Evolutionary conservation across 2,113 vertebrate species (phyloP).

Genomic region (Heterocephalus glaber): DNA sequence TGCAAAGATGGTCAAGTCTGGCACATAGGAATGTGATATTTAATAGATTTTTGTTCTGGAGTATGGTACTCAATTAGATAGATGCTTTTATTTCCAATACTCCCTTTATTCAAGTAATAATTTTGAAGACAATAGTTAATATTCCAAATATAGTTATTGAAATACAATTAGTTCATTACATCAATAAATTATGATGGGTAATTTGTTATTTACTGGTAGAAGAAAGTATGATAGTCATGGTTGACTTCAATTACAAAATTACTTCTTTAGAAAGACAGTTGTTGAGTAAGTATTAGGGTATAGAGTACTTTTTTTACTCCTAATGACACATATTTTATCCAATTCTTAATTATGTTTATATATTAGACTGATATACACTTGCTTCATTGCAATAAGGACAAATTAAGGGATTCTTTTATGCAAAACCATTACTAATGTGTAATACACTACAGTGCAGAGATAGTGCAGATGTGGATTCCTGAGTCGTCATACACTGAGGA

Average conservation of each 20-base stretch:
- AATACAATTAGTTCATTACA: not conserved
- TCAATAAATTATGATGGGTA: not conserved
- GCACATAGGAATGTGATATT: not conserved
- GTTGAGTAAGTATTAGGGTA: not conserved
- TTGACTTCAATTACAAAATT: constrained; percentile 5
- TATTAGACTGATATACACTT: not conserved
- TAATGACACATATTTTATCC: not conserved
- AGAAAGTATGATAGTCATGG: not conserved
- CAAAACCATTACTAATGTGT: not conserved
- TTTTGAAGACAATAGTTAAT: not conserved
- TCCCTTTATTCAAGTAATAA: constrained; percentile 21
- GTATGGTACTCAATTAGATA: not conserved
- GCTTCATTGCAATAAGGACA: not conserved
- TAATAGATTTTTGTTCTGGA: not conserved
- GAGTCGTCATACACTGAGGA: not conserved
- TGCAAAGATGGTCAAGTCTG: not conserved
- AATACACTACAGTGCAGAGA: not conserved
- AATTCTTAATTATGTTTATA: not conserved
- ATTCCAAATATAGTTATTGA: not conserved
- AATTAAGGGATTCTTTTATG: not conserved
- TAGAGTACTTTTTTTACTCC: not conserved
- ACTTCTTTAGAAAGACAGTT: not conserved
- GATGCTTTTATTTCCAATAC: not conserved
- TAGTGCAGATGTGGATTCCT: not conserved
- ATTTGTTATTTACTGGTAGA: not conserved